These are phyloP conservation scores for Nasonia giraulti DNA, from an alignment of 1,140 invertebrate genomes.

Conservation along the genomic window DNA sequence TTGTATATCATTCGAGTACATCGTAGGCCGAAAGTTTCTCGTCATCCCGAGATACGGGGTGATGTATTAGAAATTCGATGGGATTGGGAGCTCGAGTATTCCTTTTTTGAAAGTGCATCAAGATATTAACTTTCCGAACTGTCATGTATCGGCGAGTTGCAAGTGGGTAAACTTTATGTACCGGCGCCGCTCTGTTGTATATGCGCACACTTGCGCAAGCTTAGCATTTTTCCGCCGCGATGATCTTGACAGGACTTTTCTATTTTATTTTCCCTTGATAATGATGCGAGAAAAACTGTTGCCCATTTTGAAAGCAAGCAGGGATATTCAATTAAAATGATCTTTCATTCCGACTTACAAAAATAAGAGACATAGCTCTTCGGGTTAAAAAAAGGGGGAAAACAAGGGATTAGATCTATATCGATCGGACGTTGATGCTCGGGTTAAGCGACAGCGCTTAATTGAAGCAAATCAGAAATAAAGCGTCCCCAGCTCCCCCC, in stretches of 20 bases:
- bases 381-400: too few species aligned
- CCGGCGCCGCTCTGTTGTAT: neutral
- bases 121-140: constrained; percentile 45
- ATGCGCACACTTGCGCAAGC: too few species aligned
- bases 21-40: constrained; percentile 28
- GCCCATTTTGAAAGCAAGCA: neutral
- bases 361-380: too few species aligned
- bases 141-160: constrained; percentile 30
- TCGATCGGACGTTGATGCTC: neutral
- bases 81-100: constrained; percentile 23
- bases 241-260: constrained; percentile 25
- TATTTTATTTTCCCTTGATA: neutral
- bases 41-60: neutral
- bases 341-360: neutral
- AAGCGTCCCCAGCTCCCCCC: neutral
- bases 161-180: neutral
- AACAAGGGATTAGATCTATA: neutral
- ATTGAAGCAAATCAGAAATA: constrained; percentile 35
- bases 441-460: neutral
- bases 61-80: constrained; percentile 21
- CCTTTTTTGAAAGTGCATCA: constrained; percentile 34
- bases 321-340: neutral
- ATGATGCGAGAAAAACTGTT: neutral
- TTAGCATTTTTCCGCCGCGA: neutral
- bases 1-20: neutral